Evolutionary conservation across 1,140 invertebrate species (phyloP).

Genomic region (Drosophila willistoni): DNA sequence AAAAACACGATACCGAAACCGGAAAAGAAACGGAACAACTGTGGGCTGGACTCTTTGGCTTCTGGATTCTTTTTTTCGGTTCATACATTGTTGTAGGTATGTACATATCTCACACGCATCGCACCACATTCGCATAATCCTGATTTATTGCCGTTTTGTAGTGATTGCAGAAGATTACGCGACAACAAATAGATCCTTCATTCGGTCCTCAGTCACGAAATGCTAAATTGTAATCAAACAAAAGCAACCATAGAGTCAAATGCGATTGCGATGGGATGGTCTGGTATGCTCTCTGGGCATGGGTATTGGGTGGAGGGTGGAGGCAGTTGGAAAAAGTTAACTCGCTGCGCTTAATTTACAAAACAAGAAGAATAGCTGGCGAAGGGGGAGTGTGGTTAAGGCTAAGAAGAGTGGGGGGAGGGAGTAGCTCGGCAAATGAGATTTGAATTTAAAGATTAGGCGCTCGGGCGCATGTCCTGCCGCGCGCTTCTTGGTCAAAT

Average conservation of each 20-base stretch:
- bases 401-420: slow-evolving; percentile 12
- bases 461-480: slow-evolving; percentile 63
- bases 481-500: slow-evolving; percentile 65
- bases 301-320: background rate
- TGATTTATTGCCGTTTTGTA: slow-evolving; percentile 82
- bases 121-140: slow-evolving; percentile 82
- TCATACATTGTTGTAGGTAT: slow-evolving; percentile 2
- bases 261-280: slow-evolving; percentile 15
- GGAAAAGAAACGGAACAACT: slow-evolving; percentile 21
- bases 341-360: slow-evolving; percentile 71
- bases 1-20: background rate
- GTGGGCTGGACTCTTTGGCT: slow-evolving; percentile 42
- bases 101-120: slow-evolving; percentile 65
- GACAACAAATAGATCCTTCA: slow-evolving; percentile 82
- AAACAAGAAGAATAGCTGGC: slow-evolving; percentile 38
- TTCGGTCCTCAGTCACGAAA: slow-evolving; percentile 75
- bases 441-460: slow-evolving; percentile 82
- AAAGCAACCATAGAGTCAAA: slow-evolving; percentile 43
- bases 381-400: background rate
- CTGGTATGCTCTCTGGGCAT: background rate
- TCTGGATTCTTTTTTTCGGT: background rate
- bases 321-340: slow-evolving; percentile 44
- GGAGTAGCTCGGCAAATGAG: slow-evolving; percentile 58
- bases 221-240: slow-evolving; percentile 82
- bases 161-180: slow-evolving; percentile 81